phyloP scores from a whole-genome alignment of 2,797 vertebrate species.

The Danionella dracula region DNA sequence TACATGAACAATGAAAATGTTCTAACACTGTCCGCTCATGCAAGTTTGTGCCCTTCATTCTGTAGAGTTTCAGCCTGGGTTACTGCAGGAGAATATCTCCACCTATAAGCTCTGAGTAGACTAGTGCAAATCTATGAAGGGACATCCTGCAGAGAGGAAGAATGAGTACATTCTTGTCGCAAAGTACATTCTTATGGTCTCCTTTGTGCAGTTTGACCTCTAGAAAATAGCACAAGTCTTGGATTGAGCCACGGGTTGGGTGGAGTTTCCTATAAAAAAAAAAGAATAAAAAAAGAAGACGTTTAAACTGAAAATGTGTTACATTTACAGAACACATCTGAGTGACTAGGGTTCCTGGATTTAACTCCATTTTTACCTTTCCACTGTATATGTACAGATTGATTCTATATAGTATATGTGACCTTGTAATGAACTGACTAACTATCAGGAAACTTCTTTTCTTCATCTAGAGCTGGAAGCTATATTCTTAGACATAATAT shows the following conservation, averaged over 20 bases:
- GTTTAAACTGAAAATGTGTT: neutral
- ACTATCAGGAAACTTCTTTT: too few relatives aligned
- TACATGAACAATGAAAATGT: too few relatives aligned
- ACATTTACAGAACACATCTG: too few relatives aligned
- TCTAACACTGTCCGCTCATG: neutral
- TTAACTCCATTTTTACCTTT: too few relatives aligned
- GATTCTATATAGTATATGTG: too few relatives aligned
- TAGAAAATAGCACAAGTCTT: conserved; percentile 70
- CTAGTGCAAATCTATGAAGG: neutral
- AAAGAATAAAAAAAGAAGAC: neutral
- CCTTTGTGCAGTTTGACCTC: neutral
- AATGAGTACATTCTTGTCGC: neutral
- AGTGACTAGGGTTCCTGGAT: too few relatives aligned
- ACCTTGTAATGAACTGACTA: too few relatives aligned
- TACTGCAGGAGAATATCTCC: neutral
- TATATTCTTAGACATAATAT: too few relatives aligned
- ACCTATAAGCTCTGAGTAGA: neutral
- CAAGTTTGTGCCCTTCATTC: neutral
- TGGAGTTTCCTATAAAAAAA: conserved; percentile 46
- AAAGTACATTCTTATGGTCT: neutral
- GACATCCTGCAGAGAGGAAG: neutral
- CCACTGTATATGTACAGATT: too few relatives aligned
- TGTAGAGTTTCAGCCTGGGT: neutral
- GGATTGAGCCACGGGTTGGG: conserved; percentile 53
- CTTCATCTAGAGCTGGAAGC: too few relatives aligned